Evolutionary conservation across 2,113 vertebrate genomes (phyloP).

Genomic region (Tragelaphus scriptus): DNA sequence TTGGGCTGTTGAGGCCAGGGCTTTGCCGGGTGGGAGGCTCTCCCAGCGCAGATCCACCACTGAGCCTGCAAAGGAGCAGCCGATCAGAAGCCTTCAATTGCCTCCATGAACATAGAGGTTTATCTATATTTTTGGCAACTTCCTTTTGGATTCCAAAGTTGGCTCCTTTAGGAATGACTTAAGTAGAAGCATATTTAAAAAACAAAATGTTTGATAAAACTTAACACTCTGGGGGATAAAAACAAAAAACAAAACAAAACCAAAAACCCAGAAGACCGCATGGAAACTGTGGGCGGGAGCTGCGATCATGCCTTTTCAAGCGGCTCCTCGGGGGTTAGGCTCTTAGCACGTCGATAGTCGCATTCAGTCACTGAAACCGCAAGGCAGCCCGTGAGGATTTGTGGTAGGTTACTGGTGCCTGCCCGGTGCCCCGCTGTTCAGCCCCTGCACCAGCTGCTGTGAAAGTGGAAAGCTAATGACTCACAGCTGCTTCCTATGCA

Average conservation of each 20-base stretch:
- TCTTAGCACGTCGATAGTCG: not conserved
- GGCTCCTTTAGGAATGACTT: constrained; percentile 44
- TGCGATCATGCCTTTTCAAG: constrained; percentile 43
- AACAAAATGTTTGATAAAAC: constrained; percentile 45
- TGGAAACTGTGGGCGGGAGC: constrained; percentile 43
- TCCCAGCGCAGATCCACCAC: not conserved
- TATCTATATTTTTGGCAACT: constrained; percentile 54
- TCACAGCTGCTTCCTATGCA: not conserved
- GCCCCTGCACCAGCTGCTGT: not conserved
- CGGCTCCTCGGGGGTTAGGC: not conserved
- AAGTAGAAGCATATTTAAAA: constrained; percentile 46
- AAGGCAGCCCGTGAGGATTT: not conserved
- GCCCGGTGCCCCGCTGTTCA: not conserved
- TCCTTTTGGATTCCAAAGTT: constrained; percentile 40
- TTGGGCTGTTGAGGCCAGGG: not conserved
- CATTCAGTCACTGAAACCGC: not conserved
- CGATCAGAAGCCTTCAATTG: not conserved
- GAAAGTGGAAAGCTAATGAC: not conserved
- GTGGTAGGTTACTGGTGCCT: not conserved
- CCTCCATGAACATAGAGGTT: constrained; percentile 18
- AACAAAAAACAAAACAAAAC: not conserved
- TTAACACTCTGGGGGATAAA: not conserved
- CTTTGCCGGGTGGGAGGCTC: not conserved
- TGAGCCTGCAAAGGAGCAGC: constrained; percentile 46
- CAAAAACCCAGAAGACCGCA: constrained; percentile 20